Evolutionary conservation across 2,888 invertebrate genomes (phyloP).

Genomic region (Spodoptera littoralis): DNA sequence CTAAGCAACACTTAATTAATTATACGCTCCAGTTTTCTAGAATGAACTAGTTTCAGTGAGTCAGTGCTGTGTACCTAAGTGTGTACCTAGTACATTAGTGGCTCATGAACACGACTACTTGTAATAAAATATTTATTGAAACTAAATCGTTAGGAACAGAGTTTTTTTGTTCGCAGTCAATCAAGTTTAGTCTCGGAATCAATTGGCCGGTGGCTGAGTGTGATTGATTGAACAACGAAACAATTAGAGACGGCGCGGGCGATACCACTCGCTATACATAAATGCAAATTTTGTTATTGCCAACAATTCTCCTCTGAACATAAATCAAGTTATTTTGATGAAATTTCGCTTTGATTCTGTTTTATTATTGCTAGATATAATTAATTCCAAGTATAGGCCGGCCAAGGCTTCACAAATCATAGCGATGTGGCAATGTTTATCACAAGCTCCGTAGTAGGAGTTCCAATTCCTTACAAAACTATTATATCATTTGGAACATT

Average conservation of each 20-base stretch:
- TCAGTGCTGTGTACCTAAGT: neutral
- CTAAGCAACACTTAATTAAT: conserved; percentile 5
- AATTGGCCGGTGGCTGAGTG: conserved; percentile 39
- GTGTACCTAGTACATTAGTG: no score
- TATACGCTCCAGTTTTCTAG: conserved; percentile 11
- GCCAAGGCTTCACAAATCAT: no score
- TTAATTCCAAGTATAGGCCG: no score
- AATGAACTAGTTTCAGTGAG: conserved; percentile 23
- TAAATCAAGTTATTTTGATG: neutral
- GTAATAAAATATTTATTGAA: conserved; percentile 27
- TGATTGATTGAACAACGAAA: conserved; percentile 49
- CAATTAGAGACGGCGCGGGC: conserved; percentile 34
- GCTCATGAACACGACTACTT: neutral
- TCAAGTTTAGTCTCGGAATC: conserved; percentile 38
- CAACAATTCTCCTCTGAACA: neutral
- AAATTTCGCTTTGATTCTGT: conserved; percentile 2
- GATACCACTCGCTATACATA: conserved; percentile 28
- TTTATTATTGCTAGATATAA: conserved; percentile 9
- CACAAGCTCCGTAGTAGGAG: no score
- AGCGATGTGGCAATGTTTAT: no score
- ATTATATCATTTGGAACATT: no score
- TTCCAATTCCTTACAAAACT: no score
- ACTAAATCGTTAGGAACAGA: conserved; percentile 27
- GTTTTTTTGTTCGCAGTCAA: conserved; percentile 31
- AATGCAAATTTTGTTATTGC: conserved; percentile 23